Evolutionary conservation across 1,140 invertebrate genomes (phyloP), one percentile per base, ranked within the genome.

Genomic region (Drosophila nigrodunni): DNA sequence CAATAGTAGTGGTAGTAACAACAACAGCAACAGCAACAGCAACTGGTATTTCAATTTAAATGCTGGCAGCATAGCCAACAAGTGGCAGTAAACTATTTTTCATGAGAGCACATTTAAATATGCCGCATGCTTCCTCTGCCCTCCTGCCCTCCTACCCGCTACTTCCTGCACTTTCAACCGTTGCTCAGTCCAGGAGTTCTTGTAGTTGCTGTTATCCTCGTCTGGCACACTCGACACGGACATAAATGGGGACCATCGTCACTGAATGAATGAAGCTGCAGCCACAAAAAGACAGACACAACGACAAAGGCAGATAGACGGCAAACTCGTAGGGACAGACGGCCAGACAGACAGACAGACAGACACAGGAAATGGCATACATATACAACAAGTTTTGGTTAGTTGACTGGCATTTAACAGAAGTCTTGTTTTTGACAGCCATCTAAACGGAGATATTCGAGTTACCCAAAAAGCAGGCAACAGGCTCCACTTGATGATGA

Each of bases 11-110:
- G 25, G 25, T 30, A 71, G 10, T 57, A 46, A 21, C 3, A 43
- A 57, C 66, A 78, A 61, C 35, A 67, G 41, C 68, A 75, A n/a
- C 55, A 58, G 35, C 62, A 65, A 73, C 9, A 54, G 52, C 66
- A 69, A 58, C 50, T 73, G 70, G 64, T 67, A 73, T 82, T 87
- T 83, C 69, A 83, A 88, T 83, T 88, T 83, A 89, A 85, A 88
- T 87, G 79, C 82, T 69, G 25, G 52, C 64, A 61, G 70, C 67
- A 47, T 58, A 71, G 65, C 67, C 85, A 88, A 88, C 83, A 88
- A 88, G 83, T 88, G 83, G 83, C 74, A 83, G 78, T 62, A 62
- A 81, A 81, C 77, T 80, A 74, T 77, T 76, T 68, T 70, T 47
- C 30, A 50, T 58, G 74, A 74, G 47, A 39, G 74, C 57, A 65